Base-by-base conservation (phyloP, 2,797 vertebrate genomes). In the Hydrophis major region DNA sequence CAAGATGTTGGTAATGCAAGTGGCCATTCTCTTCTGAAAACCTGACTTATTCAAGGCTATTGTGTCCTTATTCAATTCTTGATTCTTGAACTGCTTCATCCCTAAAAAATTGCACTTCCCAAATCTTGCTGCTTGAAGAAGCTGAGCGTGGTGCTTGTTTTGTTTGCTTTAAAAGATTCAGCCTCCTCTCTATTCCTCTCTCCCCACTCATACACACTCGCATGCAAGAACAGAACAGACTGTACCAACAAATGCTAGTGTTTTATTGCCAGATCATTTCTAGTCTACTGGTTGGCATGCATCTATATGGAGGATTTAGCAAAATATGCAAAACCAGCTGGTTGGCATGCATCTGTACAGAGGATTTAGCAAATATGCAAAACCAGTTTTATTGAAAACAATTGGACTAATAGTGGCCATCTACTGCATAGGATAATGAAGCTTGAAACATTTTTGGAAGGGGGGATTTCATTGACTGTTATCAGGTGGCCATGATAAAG, bases 161-260 rank as follows among this genome's bases (percentile, higher is more conserved):
- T 90, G 55, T 88, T 93, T 63, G 69, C 93, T 91, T 91, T 63
- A 91, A 91, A 93, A 57, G 90, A 89, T 61, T 57, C 87, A 18
- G 0, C 2, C 92, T 63, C 47, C 93, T 93, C 89, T 83, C 87
- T 63, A 86, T 86, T 42, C 63, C 83, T 88, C 63, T 0, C 7
- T 53, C 55, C n/a, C 60, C 74, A 74, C 69, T 37, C 69, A 20
- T 37, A 37, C 86, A 37, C 25, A 16, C 57, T 4, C 55, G n/a
- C 4, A 10, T 86, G 60, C 5, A n/a, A 2, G 2, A 20, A 56
- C 28, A 0, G 22, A 86, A 83, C 13, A 69, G 5, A 20, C 4
- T 78, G 90, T 89, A 91, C 14, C 89, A 93, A 91, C 93, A 86
- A 8, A 14, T 11, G 2, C 12, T 92, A 93, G 18, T 74, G 27